These are phyloP conservation scores for Bombus balteatus DNA, from an alignment of 1,140 invertebrate genomes.

Conservation along the genomic window DNA sequence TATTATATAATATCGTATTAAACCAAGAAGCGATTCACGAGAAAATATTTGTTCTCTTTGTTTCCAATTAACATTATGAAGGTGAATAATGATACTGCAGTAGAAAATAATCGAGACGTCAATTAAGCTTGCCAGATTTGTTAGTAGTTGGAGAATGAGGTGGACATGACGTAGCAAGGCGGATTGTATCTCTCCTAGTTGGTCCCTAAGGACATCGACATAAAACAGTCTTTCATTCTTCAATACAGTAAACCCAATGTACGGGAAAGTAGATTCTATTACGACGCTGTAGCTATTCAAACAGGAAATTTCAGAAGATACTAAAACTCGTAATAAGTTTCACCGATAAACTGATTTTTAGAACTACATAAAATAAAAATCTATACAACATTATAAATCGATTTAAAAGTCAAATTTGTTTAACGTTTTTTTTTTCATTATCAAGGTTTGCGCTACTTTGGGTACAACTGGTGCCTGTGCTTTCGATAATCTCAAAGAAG, in stretches of 20 bases:
- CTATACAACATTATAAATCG: background rate
- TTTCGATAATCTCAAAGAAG: constrained; percentile 95
- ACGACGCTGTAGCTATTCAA: too few relatives aligned
- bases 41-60: too few relatives aligned
- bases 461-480: constrained; percentile 97
- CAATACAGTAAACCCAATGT: background rate
- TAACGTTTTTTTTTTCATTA: background rate
- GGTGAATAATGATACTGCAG: background rate
- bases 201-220: constrained; percentile 48
- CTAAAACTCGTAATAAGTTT: background rate
- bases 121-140: constrained; percentile 48
- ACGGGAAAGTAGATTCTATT: background rate
- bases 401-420: background rate
- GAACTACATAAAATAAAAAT: background rate
- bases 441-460: constrained; percentile 95
- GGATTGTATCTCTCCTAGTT: constrained; percentile 58
- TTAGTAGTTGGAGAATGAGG: constrained; percentile 31
- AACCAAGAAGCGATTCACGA: background rate
- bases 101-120: constrained; percentile 18
- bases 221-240: background rate
- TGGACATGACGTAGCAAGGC: constrained; percentile 34
- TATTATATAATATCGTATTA: too few relatives aligned
- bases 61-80: constrained; percentile 16
- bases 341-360: background rate
- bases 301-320: too few relatives aligned